Base-by-base conservation (phyloP, 2,888 invertebrate species). In the Girardia tigrina region DNA sequence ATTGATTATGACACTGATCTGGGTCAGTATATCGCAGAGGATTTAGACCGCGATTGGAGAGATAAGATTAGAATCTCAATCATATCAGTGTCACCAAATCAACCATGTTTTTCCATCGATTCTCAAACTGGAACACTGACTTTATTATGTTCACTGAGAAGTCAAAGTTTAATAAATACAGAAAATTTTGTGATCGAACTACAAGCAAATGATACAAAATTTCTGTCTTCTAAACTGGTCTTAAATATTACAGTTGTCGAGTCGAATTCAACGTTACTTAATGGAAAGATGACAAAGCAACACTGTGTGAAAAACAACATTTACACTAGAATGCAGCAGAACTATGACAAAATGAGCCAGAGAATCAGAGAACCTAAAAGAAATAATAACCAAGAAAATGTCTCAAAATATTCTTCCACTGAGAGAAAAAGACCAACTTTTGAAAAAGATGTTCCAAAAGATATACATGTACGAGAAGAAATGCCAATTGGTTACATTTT, bases 21-120 rank as follows among this genome's bases (percentile, higher is more conserved):
- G 1, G 76, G 76, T 36, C 26, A 42, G 6, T 76, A 56, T 42
- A 42, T 42, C 8, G 76, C 73, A 26, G 29, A 75, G 69, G 76
- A 76, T 76, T 23, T 75, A 6, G 76, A 76, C 69, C 42, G 76
- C 8, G 76, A 76, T 76, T 26, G 72, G 20, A 12, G 28, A 28
- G 71, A 71, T 4, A 23, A 26, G 16, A 29, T 75, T 16, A 12
- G 26, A 23, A 75, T 36, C 1, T 28, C n/a, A 26, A 12, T 75
- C 6, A 36, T 26, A 14, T 27, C 42, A 6, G 26, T 26, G 4
- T 42, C 74, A 4, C 27, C 16, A 26, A 16, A 74, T 2, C 26
- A 69, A 69, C 56, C 74, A 1, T 75, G 75, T 27, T 75, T 75
- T 29, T 12, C 28, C 8, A 73, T 75, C 12, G 28, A 75, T 29